Evolutionary conservation across 2,797 vertebrate species (phyloP).

Genomic region (Hypotaenidia okinawae): DNA sequence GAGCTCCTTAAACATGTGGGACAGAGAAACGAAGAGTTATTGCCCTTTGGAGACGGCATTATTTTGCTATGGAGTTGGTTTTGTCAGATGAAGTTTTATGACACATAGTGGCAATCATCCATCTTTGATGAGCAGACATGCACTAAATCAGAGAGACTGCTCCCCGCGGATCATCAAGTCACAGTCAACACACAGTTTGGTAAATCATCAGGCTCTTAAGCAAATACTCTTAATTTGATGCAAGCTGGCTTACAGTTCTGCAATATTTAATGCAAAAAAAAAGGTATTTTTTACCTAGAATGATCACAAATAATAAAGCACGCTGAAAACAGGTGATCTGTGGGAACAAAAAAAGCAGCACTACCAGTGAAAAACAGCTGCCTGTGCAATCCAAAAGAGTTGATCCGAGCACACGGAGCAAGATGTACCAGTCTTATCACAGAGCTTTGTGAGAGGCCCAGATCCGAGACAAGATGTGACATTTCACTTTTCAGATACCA

Average conservation of each 20-base stretch:
- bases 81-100: slow-evolving; percentile 66
- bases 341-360: neutral
- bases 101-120: slow-evolving; percentile 51
- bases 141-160: slow-evolving; percentile 56
- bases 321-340: neutral
- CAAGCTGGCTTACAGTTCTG: neutral
- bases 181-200: neutral
- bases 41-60: slow-evolving; percentile 55
- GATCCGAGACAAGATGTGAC: neutral
- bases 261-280: neutral
- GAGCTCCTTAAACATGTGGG: slow-evolving; percentile 42
- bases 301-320: neutral
- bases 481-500: neutral
- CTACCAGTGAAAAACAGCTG: neutral
- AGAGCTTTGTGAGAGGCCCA: neutral
- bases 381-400: accelerated
- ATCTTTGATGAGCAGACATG: slow-evolving; percentile 64
- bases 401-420: accelerated
- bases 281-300: neutral
- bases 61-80: slow-evolving; percentile 59
- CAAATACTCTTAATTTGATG: slow-evolving; percentile 20
- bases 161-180: slow-evolving; percentile 34
- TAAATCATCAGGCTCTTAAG: slow-evolving; percentile 17
- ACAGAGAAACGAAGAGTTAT: slow-evolving; percentile 56
- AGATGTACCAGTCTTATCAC: accelerated